phyloP scores from a whole-genome alignment of 2,888 invertebrate genomes.

The Nemotelus nigrinus region DNA sequence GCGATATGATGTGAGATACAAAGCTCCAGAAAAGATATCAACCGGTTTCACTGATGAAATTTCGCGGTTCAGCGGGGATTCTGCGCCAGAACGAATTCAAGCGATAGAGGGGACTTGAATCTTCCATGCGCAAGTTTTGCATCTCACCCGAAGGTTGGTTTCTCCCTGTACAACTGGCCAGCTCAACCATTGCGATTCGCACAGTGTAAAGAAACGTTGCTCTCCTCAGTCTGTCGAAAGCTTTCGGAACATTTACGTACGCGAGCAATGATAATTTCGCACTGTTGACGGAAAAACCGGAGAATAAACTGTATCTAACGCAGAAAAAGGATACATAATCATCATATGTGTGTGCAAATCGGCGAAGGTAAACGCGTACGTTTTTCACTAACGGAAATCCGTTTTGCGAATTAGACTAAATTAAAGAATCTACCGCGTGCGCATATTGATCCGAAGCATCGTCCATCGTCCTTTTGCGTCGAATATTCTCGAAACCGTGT shows the following conservation, averaged over 20 bases:
- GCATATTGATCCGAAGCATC: too few relatives aligned
- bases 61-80: slow-evolving; percentile 3
- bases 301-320: slow-evolving; percentile 14
- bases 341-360: slow-evolving; percentile 3
- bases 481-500: not conserved
- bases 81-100: slow-evolving; percentile 2
- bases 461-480: not conserved
- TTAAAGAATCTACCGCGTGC: too few relatives aligned
- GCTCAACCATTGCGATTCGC: not conserved
- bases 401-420: too few relatives aligned
- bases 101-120: not conserved
- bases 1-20: too few relatives aligned
- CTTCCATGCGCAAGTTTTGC: not conserved
- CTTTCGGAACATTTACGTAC: slow-evolving; percentile 35
- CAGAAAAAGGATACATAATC: not conserved
- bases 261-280: slow-evolving; percentile 10
- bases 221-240: slow-evolving; percentile 34
- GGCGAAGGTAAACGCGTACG: not conserved
- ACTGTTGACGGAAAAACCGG: slow-evolving; percentile 9
- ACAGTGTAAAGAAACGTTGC: not conserved
- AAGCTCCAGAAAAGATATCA: not conserved
- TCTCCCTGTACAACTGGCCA: slow-evolving; percentile 4
- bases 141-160: not conserved
- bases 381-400: not conserved
- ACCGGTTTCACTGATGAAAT: slow-evolving; percentile 1